Evolutionary conservation across 2,797 vertebrate genomes (phyloP).

Genomic region (Hylomyscus alleni): DNA sequence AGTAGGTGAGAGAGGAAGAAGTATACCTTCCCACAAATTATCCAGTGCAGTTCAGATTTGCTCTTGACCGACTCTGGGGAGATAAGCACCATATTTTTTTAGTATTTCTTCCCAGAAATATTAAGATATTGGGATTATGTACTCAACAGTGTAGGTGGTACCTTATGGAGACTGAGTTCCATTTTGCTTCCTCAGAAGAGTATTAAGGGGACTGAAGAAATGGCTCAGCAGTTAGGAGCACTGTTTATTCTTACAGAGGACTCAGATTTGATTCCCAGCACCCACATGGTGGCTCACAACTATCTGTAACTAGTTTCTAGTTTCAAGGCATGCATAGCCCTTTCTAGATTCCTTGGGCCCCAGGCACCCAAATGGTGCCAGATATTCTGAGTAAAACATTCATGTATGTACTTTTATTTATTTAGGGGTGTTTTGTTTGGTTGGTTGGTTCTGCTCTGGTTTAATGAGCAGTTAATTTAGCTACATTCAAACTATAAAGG

Average conservation of each 20-base stretch:
- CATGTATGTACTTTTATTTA: background rate
- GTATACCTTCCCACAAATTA: background rate
- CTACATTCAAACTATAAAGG: slow-evolving; percentile 3
- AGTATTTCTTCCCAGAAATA: slow-evolving; percentile 11
- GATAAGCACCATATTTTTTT: background rate
- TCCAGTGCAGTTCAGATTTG: background rate
- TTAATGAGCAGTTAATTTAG: slow-evolving; percentile 39
- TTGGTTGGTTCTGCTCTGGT: background rate
- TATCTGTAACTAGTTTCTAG: background rate
- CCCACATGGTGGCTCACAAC: background rate
- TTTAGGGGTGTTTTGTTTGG: background rate
- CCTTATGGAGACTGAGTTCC: background rate
- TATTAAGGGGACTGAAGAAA: background rate
- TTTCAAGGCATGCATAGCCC: too few species aligned
- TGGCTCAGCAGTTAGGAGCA: background rate
- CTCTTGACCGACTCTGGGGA: background rate
- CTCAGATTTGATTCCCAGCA: background rate
- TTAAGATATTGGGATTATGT: background rate
- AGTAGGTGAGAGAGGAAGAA: background rate
- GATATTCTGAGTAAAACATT: background rate
- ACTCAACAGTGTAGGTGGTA: background rate
- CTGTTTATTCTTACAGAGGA: background rate
- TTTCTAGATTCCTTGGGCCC: background rate
- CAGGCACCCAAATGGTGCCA: background rate
- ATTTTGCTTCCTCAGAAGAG: background rate